Percentiles rank a stretch among this genome's conserved stretches.
Conservation (phyloP, 2,888 invertebrate species). For the Patella depressa region DNA sequence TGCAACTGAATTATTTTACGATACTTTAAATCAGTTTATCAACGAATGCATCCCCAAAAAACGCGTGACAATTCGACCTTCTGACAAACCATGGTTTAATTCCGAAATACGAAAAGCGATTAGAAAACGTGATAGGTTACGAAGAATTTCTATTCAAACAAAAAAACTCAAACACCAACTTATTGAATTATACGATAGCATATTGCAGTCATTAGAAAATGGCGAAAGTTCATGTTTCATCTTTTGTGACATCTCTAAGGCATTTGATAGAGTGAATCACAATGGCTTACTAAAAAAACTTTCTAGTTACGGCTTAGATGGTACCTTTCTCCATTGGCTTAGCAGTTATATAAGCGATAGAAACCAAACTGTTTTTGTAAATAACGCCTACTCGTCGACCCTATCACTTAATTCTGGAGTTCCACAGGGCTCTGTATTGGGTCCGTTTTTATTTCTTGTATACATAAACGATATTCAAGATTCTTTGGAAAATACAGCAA, state of each 20-base stretch:
- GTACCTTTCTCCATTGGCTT: background rate
- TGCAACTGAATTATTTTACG: background rate
- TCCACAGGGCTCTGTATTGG: conserved; percentile 28
- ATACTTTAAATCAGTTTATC: background rate
- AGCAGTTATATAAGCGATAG: background rate
- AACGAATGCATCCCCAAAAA: background rate
- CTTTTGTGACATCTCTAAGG: background rate
- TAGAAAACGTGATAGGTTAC: background rate
- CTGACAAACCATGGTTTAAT: background rate
- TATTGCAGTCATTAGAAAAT: background rate
- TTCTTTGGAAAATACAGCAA: background rate
- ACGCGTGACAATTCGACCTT: background rate
- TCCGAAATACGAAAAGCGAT: background rate
- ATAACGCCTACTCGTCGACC: background rate
- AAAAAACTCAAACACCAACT: background rate
- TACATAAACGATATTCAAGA: conserved; percentile 26
- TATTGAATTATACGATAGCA: background rate
- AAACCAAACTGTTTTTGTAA: background rate
- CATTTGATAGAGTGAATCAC: background rate
- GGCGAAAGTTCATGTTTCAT: background rate
- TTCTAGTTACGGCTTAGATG: background rate
- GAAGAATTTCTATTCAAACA: background rate
- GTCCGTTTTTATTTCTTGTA: conserved; percentile 25
- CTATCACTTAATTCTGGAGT: conserved; percentile 5
- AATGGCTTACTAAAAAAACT: background rate